Base-by-base conservation (phyloP, 1,140 invertebrate genomes). In the Apocrypta bakeri region DNA sequence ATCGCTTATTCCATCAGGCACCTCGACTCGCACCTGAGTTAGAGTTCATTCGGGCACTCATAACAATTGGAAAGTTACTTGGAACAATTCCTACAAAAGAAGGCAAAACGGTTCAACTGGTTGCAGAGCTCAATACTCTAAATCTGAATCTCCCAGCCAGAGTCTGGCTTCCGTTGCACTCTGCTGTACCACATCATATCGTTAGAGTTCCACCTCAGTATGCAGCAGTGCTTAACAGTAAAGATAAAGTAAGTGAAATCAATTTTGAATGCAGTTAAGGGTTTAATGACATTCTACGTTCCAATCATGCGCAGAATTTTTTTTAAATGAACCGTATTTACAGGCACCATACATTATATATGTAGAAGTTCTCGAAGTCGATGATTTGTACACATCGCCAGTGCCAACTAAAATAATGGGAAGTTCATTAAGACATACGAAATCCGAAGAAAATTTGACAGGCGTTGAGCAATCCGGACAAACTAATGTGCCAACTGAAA, bases 341-440 rank as follows among this genome's bases (percentile, higher is more conserved):
- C 90, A 98, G 96, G 98, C 98, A 66, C 99, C 99, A 0, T 99
- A 98, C 90, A 97, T 99, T 88, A 96, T 99, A 86, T 99, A 99
- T 91, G 96, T 99, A 40, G 99, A 99, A 93, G 97, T 98, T 6
- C 92, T 99, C 21, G 97, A 98, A 92, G 97, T 98, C 42, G 95
- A 97, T 31, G 97, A 99, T 88, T 94, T 98, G 85, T 95, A 96
- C 84, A 95, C 94, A 17, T 95, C 95, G 21, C 94, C 96, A 21
- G 93, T 98, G 72, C 96, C 96, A 83, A 92, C 94, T 63, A 96
- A 98, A 92, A 94, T 95, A 91, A 94, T 96, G 89, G 95, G 95
- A 91, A 95, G 95, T 87, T 95, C 95, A 12, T 91, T 98, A 83
- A 93, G 97, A 85, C 98, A 98, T 89, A 98, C 98, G 0, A 96